phyloP scores from a whole-genome alignment of 2,888 invertebrate species.

The Mimumesa dahlbomi region DNA sequence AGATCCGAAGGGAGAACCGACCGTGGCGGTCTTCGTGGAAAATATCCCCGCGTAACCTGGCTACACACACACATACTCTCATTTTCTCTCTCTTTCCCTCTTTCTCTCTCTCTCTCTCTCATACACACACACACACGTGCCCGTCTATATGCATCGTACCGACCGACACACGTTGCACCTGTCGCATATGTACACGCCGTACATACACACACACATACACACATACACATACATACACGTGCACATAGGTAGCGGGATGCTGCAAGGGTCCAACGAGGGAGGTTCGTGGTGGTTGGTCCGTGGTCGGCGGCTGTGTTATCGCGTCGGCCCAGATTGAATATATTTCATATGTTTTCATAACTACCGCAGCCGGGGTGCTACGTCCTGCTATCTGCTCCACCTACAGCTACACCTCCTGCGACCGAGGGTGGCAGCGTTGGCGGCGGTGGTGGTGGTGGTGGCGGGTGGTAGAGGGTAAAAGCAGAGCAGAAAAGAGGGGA shows the following conservation, averaged over 20 bases:
- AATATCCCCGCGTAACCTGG: not conserved
- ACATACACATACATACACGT: too few relatives aligned
- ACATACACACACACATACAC: conserved; percentile 9
- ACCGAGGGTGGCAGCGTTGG: conserved; percentile 17
- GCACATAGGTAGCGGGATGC: conserved; percentile 15
- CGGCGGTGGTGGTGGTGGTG: not conserved
- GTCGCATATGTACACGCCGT: too few relatives aligned
- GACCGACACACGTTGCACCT: too few relatives aligned
- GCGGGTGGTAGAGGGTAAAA: conserved; percentile 8
- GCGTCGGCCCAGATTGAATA: conserved; percentile 78
- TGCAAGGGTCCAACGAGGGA: conserved; percentile 36
- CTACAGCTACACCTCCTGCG: conserved; percentile 46
- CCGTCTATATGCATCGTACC: too few relatives aligned
- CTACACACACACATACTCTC: conserved; percentile 9
- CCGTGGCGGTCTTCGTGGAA: conserved; percentile 40
- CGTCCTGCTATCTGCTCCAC: conserved; percentile 63
- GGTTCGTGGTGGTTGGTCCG: conserved; percentile 52
- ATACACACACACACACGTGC: too few relatives aligned
- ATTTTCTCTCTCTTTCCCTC: too few relatives aligned
- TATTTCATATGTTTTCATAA: conserved; percentile 78
- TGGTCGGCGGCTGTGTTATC: conserved; percentile 70
- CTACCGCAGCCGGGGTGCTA: conserved; percentile 66
- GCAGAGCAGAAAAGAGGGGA: conserved; percentile 20
- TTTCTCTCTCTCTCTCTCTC: too few relatives aligned
- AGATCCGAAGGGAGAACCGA: conserved; percentile 30